Evolutionary conservation across 2,888 invertebrate genomes (phyloP).

Genomic region (Bombylius discolor): DNA sequence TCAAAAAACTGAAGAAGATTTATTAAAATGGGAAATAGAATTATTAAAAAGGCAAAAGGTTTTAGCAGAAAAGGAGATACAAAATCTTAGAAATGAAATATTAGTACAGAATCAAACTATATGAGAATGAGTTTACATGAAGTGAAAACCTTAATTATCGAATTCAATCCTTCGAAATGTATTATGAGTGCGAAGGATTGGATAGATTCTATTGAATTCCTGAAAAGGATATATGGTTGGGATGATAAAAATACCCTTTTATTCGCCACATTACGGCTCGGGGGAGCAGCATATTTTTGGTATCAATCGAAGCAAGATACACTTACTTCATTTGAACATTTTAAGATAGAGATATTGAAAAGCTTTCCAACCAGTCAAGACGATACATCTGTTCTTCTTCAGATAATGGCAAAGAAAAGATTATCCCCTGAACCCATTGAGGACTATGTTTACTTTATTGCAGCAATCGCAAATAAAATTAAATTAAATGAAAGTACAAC

Average conservation of each 20-base stretch:
- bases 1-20: too few species aligned
- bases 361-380: slow-evolving; percentile 3
- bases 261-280: slow-evolving; percentile 15
- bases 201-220: slow-evolving; percentile 15
- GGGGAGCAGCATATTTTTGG: slow-evolving; percentile 17
- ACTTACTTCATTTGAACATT: slow-evolving; percentile 16
- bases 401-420: not conserved
- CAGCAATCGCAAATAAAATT: not conserved
- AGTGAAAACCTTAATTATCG: not conserved
- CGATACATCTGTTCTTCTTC: not conserved
- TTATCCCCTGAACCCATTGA: not conserved
- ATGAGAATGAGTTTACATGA: not conserved
- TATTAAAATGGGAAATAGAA: too few species aligned
- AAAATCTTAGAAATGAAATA: too few species aligned
- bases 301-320: slow-evolving; percentile 14
- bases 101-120: too few species aligned
- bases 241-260: slow-evolving; percentile 13
- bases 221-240: slow-evolving; percentile 15
- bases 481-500: not conserved
- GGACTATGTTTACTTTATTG: not conserved
- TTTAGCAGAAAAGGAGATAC: too few species aligned
- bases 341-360: slow-evolving; percentile 15
- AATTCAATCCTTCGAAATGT: not conserved
- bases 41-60: too few species aligned
- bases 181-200: slow-evolving; percentile 1